Base-by-base conservation (phyloP, 1,140 invertebrate species). In the Popillia japonica region DNA sequence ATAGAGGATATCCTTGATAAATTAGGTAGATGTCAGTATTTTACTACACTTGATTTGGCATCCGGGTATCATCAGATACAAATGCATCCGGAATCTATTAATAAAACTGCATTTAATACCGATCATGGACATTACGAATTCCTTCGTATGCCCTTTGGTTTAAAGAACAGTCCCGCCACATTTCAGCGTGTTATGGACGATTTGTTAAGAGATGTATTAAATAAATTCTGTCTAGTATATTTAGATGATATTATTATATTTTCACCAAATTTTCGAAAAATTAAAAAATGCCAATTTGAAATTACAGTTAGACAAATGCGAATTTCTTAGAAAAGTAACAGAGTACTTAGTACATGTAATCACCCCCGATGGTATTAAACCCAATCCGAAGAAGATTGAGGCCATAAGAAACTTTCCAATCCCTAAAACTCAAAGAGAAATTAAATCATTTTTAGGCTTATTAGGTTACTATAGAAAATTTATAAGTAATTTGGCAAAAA, bases 241-340 rank as follows among this genome's bases (percentile, higher is more conserved):
- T 72, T 85, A 9, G 84, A 87, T 64, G 84, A 87, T 61, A 82
- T 86, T 11, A 78, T 86, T 44, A 81, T 86, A 42, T 86, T 80
- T 76, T 81, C 79, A 7, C 78, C 74, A 80, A 64, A 76, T 87
- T n/a, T 84, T 87, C 42, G 55, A 82, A 9, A 79, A 74, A 77
- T 75, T 82, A 41, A 73, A 41, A 40, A 41, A 78, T 40, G 59
- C 48, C 1, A 83, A 84, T 27, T 40, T 83, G n/a, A 82, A 84
- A 55, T 23, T 81, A 11, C 77, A 80, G 61, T 7, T 75, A 4
- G 74, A 79, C 22, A 84, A 82, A 83, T 84, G 78, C 17, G 78
- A 84, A 72, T 85, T 85, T 74, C 77, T 83, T 20, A 68, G 55
- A 20, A 78, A 78, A 64, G 80, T 82, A 77, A 23, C 42, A 17